Conservation (phyloP, 1,140 invertebrate genomes). For the Nasonia giraulti region DNA sequence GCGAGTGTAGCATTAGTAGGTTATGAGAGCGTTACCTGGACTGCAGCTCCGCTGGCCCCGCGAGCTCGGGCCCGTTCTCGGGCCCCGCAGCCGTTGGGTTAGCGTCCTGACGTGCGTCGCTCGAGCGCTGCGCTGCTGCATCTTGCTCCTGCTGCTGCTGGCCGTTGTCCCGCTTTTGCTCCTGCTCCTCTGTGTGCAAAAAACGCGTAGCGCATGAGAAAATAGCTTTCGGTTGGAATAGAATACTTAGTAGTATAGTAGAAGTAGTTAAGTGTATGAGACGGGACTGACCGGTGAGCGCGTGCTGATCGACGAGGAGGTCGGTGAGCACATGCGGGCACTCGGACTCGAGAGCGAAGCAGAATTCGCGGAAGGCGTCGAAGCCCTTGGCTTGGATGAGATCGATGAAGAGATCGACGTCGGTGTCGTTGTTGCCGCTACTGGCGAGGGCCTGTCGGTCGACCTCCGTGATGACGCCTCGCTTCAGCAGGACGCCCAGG, state of each 20-base stretch:
- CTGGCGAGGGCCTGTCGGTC: constrained; percentile 65
- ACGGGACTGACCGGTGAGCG: constrained; percentile 57
- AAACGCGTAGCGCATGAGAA: background rate
- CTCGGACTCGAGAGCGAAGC: constrained; percentile 75
- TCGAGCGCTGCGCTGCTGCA: background rate
- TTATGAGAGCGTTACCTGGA: background rate
- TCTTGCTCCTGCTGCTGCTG: constrained; percentile 9
- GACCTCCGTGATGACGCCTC: constrained; percentile 66
- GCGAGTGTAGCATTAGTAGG: background rate
- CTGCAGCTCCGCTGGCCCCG: background rate
- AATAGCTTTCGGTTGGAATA: background rate
- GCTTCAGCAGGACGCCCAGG: constrained; percentile 65
- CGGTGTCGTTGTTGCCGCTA: constrained; percentile 59
- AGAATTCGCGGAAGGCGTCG: constrained; percentile 75
- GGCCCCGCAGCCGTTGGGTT: too few species aligned
- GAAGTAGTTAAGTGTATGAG: background rate
- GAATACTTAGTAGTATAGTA: too few species aligned
- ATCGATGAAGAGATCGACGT: constrained; percentile 72
- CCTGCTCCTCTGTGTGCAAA: constrained; percentile 36
- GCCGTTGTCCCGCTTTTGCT: constrained; percentile 17
- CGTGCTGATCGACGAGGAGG: constrained; percentile 68
- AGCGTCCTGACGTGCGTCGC: background rate
- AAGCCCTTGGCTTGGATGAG: constrained; percentile 75
- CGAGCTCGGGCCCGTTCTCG: too few species aligned
- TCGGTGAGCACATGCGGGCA: constrained; percentile 75